Conservation (phyloP, 2,113 vertebrate genomes). For the Prochilodus magdalenae region DNA sequence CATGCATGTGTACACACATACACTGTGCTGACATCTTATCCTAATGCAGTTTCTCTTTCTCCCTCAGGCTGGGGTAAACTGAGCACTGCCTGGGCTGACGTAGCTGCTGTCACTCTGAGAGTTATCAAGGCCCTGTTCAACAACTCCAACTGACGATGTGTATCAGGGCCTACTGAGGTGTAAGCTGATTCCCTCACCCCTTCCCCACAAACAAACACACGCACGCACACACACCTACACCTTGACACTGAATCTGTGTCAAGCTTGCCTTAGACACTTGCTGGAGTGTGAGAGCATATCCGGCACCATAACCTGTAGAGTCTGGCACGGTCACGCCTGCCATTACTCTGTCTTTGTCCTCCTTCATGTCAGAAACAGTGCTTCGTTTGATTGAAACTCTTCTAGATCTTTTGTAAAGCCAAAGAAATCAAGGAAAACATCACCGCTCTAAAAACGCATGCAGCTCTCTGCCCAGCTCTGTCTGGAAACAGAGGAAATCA, state of each 20-base stretch:
- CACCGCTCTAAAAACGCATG: not conserved
- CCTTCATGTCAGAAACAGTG: not conserved
- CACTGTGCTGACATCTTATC: conserved; percentile 2
- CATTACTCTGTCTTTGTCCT: conserved; percentile 10
- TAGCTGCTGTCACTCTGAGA: conserved; percentile 23
- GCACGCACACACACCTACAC: conserved; percentile 4
- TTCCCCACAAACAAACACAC: conserved; percentile 6
- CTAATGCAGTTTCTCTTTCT: not conserved
- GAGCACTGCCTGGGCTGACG: conserved; percentile 11
- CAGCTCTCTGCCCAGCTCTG: not conserved
- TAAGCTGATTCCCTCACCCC: not conserved
- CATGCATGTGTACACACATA: not conserved
- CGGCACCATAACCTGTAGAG: conserved; percentile 18
- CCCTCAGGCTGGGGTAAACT: conserved; percentile 10
- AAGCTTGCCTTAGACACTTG: conserved; percentile 8
- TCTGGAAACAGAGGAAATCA: not conserved
- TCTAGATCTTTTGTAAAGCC: not conserved
- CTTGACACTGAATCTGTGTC: not conserved
- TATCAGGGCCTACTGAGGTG: conserved; percentile 6
- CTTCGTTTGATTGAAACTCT: not conserved
- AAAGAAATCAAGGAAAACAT: not conserved
- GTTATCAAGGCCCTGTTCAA: conserved; percentile 32
- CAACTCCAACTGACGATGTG: not conserved
- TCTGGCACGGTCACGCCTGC: conserved; percentile 5
- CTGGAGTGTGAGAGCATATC: not conserved